Evolutionary conservation across 1,140 invertebrate species (phyloP), one percentile per base, ranked within the genome.

Genomic region (Macrobrachium rosenbergii): DNA sequence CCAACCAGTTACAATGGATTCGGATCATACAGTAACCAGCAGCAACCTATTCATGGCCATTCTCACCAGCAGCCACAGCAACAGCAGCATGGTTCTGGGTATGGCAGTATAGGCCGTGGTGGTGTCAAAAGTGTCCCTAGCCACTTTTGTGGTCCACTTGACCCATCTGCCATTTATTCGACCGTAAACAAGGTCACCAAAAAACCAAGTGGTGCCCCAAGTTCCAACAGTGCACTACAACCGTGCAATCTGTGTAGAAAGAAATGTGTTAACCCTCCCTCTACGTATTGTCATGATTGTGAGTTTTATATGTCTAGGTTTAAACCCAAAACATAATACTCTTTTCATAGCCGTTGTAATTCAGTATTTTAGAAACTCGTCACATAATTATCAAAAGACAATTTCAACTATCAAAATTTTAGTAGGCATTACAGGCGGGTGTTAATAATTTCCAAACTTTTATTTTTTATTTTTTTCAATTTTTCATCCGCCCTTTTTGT

Each of bases 221-320:
- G 63, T 45, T 80, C 81, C 43, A 69, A 69, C 3, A 93, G 93
- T 89, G 92, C 91, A 2, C 92, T 92, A 5, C 87, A 87, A 14
- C 93, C 93, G 45, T 98, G 97, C 91, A 95, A 97, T 92, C 93
- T 98, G 78, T 98, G 97, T 91, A 93, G 96, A 43, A 97, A 97
- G 91, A 96, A 96, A 91, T 93, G 94, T 86, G 94, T 97, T 7
- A 93, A 93, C 7, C 94, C 95, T 43, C 94, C 95, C 0, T 94
- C 95, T 16, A 93, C 95, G 60, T 98, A 97, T 91, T 98, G 97
- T 92, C 93, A 95, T 19, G 96, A 97, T 91, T 98, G 97, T 92
- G 96, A 97, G 91, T 97, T 96, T 93, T 98, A 98, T 90, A 96
- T 98, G 95, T 96, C 96, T 58, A 94, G 96, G 90, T 97, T 97